These are phyloP conservation scores for Leucophora obtusa DNA, from an alignment of 2,888 invertebrate genomes.

Conservation along the genomic window DNA sequence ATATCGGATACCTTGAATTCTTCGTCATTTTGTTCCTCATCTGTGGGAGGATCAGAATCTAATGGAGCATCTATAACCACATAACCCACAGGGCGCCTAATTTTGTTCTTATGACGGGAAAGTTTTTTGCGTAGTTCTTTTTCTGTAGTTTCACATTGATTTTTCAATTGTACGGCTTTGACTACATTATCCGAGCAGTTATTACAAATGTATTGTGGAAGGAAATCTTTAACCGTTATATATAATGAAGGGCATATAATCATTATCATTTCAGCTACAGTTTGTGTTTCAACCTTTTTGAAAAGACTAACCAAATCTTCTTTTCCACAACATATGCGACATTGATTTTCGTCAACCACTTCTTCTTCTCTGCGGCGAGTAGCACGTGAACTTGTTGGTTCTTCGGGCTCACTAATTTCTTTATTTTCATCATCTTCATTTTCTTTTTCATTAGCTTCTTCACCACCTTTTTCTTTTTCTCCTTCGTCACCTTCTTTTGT, in stretches of 20 bases:
- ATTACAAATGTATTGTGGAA: constrained; percentile 78
- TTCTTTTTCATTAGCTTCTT: constrained; percentile 17
- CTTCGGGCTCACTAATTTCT: constrained; percentile 35
- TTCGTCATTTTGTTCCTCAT: constrained; percentile 74
- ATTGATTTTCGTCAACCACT: constrained; percentile 75
- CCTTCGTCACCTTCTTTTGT: constrained; percentile 14
- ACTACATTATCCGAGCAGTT: constrained; percentile 76
- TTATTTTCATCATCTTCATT: constrained; percentile 56
- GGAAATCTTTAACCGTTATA: constrained; percentile 77
- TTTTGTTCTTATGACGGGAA: constrained; percentile 77
- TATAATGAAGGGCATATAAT: constrained; percentile 76
- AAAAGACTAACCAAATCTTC: constrained; percentile 75
- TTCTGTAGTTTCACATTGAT: constrained; percentile 77
- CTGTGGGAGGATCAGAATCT: constrained; percentile 73
- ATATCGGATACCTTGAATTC: constrained; percentile 78
- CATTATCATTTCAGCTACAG: constrained; percentile 78
- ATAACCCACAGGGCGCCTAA: constrained; percentile 75
- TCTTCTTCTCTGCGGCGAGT: constrained; percentile 65
- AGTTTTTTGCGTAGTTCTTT: constrained; percentile 76
- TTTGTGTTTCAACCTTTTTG: constrained; percentile 71
- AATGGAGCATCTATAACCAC: constrained; percentile 77
- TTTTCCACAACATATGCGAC: constrained; percentile 76
- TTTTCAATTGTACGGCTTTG: constrained; percentile 76
- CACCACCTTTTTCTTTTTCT: constrained; percentile 17
- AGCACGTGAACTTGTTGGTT: constrained; percentile 60